phyloP scores from a whole-genome alignment of 2,113 vertebrate genomes.

The Saccopteryx bilineata region DNA sequence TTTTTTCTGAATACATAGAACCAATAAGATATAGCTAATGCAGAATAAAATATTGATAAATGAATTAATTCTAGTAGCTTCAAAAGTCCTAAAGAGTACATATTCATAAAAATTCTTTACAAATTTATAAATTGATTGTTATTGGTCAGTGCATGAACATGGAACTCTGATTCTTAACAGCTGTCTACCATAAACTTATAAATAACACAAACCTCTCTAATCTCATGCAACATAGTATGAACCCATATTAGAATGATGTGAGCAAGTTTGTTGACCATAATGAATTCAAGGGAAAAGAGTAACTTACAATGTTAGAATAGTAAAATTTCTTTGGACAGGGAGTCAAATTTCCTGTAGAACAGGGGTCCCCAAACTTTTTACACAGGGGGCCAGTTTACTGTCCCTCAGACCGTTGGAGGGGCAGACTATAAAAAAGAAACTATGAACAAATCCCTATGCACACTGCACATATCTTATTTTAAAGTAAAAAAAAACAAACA shows the following conservation, averaged over 20 bases:
- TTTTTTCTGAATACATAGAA: not conserved
- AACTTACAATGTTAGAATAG: not conserved
- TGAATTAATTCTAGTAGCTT: not conserved
- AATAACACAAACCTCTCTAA: not conserved
- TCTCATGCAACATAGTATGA: not conserved
- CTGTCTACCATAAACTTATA: not conserved
- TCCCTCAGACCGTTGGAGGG: too few species aligned
- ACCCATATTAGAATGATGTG: not conserved
- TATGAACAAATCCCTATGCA: too few species aligned
- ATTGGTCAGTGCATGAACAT: not conserved
- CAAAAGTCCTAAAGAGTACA: not conserved
- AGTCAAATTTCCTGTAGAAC: not conserved
- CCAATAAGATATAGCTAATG: not conserved
- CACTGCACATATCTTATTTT: too few species aligned
- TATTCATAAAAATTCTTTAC: not conserved
- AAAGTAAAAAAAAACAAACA: too few species aligned
- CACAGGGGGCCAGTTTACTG: too few species aligned
- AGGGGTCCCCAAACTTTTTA: too few species aligned
- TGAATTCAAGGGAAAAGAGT: not conserved
- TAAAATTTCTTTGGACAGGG: not conserved
- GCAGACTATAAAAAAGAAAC: too few species aligned
- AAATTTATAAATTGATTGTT: not conserved
- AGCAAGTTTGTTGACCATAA: not conserved
- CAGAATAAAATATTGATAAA: not conserved
- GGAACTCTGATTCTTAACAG: not conserved